Conservation (phyloP, 2,113 vertebrate species). For the Pituophis catenifer region DNA sequence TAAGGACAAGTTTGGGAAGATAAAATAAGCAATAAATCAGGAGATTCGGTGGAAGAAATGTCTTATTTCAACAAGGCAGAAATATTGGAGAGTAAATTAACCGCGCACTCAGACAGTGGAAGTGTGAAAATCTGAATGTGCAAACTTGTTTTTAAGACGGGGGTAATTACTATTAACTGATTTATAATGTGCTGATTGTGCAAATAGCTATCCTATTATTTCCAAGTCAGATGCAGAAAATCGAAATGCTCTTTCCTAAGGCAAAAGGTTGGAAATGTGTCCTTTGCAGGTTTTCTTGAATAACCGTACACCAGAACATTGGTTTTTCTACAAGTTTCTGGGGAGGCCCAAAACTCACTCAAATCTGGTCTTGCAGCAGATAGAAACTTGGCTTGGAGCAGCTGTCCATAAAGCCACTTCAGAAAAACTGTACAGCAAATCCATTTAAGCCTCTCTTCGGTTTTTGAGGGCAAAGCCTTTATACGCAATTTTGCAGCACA, state of each 20-base stretch:
- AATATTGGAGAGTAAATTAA: background rate
- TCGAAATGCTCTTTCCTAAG: background rate
- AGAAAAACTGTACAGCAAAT: background rate
- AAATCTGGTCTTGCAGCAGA: background rate
- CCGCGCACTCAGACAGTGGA: background rate
- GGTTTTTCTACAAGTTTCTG: background rate
- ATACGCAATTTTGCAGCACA: too few species aligned
- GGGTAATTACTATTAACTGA: background rate
- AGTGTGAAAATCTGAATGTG: background rate
- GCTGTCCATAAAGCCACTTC: background rate
- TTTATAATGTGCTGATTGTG: background rate
- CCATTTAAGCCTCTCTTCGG: background rate
- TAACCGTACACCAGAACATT: background rate
- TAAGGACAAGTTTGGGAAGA: background rate
- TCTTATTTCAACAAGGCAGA: background rate
- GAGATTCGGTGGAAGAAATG: background rate
- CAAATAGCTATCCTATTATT: background rate
- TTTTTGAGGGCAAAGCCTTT: background rate
- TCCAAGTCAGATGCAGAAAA: background rate
- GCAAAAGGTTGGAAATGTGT: rapidly evolving
- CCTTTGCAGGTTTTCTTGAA: background rate
- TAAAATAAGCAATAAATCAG: background rate
- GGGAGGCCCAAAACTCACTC: background rate
- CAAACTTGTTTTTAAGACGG: background rate
- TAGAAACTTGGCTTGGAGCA: background rate